These are phyloP conservation scores for Rhabditoides inermis DNA, from an alignment of 2,888 invertebrate species.

Conservation along the genomic window DNA sequence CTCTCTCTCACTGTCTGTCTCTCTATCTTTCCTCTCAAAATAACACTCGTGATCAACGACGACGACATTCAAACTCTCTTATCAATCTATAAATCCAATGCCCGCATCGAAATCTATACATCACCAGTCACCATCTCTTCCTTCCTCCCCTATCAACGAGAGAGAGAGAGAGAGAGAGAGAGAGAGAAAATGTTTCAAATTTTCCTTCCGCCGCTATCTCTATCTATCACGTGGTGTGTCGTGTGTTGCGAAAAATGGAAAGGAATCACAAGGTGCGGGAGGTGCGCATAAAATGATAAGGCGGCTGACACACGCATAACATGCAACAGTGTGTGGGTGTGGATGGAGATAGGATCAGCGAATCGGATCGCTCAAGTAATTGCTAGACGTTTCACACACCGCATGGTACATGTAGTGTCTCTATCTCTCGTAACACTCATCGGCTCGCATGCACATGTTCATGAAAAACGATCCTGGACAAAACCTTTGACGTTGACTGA, in stretches of 20 bases:
- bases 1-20: no score
- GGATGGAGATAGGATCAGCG: not conserved
- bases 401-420: not conserved
- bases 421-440: not conserved
- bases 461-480: not conserved
- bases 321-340: not conserved
- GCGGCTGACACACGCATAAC: not conserved
- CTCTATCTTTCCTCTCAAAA: no score
- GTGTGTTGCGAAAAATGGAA: no score
- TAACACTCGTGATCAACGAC: no score
- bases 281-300: not conserved
- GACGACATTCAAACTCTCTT: no score
- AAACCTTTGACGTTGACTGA: no score
- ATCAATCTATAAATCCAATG: no score
- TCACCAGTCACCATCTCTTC: no score
- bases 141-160: no score
- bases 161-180: not conserved
- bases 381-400: not conserved
- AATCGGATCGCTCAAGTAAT: not conserved
- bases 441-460: no score
- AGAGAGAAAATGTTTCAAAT: constrained; percentile 4
- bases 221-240: constrained; percentile 1
- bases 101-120: no score
- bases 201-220: not conserved
- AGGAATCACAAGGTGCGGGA: not conserved